Conservation (phyloP, 1,140 invertebrate genomes). For the Diorhabda elongata region DNA sequence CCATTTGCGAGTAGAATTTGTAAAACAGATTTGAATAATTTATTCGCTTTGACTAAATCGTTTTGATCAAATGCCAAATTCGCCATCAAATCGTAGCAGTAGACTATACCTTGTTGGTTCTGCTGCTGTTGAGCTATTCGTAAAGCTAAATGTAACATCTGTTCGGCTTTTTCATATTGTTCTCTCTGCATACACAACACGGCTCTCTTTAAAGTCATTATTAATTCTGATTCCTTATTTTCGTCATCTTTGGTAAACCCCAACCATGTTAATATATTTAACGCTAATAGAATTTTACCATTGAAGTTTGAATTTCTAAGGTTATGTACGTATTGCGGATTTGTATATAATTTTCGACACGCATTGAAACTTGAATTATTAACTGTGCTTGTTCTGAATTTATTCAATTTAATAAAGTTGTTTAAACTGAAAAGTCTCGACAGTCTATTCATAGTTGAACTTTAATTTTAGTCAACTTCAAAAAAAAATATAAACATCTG, state of each 20-base stretch:
- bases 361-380: too few species aligned
- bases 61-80: constrained; percentile 77
- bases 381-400: too few species aligned
- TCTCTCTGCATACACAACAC: constrained; percentile 67
- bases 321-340: too few species aligned
- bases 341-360: too few species aligned
- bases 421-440: too few species aligned
- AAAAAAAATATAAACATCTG: too few species aligned
- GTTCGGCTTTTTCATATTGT: constrained; percentile 77
- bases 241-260: constrained; percentile 50
- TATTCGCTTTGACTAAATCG: constrained; percentile 77
- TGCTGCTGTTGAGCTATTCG: constrained; percentile 75
- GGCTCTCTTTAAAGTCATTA: constrained; percentile 69
- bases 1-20: constrained; percentile 69
- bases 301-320: too few species aligned
- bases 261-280: constrained; percentile 46
- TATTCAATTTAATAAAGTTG: too few species aligned
- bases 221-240: constrained; percentile 63
- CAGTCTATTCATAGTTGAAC: too few species aligned
- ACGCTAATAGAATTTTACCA: constrained; percentile 14
- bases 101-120: constrained; percentile 71
- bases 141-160: constrained; percentile 77
- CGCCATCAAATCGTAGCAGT: constrained; percentile 87
- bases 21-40: constrained; percentile 76
- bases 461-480: too few species aligned